A percentile compares a stretch with the other conserved stretches of the same genome.
Conservation (phyloP, 2,797 vertebrate species). For the Tragelaphus eurycerus region DNA sequence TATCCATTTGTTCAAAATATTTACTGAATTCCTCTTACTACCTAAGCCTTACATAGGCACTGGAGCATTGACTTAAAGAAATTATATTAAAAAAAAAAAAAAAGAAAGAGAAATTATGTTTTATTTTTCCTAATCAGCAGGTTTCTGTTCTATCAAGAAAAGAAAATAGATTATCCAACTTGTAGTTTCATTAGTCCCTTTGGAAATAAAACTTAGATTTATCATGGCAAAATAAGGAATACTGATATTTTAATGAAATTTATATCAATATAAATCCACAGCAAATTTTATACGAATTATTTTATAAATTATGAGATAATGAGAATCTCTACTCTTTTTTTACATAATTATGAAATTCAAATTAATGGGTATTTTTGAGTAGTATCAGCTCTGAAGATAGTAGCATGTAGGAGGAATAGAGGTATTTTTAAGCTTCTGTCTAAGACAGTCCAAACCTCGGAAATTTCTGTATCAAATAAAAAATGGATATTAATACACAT, state of each 20-base stretch:
- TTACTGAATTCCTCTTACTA: background rate
- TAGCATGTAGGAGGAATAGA: background rate
- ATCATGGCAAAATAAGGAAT: background rate
- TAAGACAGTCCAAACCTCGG: background rate
- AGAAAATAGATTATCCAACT: background rate
- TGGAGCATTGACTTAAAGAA: background rate
- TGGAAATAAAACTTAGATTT: background rate
- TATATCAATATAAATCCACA: background rate
- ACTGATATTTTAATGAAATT: background rate
- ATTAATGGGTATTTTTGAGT: background rate
- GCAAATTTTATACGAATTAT: background rate
- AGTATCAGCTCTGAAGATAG: background rate
- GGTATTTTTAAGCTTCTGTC: background rate
- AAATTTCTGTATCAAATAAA: background rate
- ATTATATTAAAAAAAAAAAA: background rate
- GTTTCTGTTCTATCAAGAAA: background rate
- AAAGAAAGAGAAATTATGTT: background rate
- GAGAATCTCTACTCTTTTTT: background rate
- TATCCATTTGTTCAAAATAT: background rate
- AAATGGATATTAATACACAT: background rate
- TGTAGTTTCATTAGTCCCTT: background rate
- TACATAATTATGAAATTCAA: background rate
- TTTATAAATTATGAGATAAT: background rate
- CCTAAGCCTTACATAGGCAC: background rate
- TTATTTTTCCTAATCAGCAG: background rate